These are phyloP conservation scores for Progne subis DNA, from an alignment of 2,113 vertebrate species.

Conservation along the genomic window DNA sequence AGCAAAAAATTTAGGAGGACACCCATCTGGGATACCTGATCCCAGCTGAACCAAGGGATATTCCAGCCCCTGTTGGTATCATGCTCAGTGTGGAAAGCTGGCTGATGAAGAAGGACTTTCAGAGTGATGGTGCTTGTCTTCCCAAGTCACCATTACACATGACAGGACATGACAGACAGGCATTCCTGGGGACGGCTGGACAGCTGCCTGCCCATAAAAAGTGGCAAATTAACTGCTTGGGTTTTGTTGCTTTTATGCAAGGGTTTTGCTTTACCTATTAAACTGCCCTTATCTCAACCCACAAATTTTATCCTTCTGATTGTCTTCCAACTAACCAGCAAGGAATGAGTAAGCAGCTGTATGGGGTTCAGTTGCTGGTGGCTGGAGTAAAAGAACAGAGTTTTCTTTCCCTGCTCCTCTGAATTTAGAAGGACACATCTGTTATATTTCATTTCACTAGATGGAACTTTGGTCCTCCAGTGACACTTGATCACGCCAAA, in stretches of 20 bases:
- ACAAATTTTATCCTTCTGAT: neutral
- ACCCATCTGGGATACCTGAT: neutral
- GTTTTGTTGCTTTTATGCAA: neutral
- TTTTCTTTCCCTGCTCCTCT: neutral
- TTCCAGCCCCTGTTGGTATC: too few species aligned
- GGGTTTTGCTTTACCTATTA: neutral
- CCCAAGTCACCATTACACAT: fast-evolving
- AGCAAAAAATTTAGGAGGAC: neutral
- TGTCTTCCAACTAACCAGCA: neutral
- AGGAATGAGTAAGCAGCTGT: neutral
- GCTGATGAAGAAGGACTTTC: too few species aligned
- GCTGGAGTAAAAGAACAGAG: neutral
- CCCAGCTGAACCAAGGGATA: neutral
- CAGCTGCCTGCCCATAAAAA: neutral
- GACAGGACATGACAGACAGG: fast-evolving
- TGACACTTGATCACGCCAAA: neutral
- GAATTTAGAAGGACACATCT: neutral
- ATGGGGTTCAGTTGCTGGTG: neutral
- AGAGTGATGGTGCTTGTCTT: neutral
- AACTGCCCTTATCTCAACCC: neutral
- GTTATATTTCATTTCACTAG: neutral
- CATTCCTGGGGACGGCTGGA: neutral
- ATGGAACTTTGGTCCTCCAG: neutral
- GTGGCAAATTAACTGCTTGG: neutral
- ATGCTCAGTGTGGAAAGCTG: neutral